Conservation (phyloP, 2,888 invertebrate genomes). For the Noctuana brunneofusca region DNA sequence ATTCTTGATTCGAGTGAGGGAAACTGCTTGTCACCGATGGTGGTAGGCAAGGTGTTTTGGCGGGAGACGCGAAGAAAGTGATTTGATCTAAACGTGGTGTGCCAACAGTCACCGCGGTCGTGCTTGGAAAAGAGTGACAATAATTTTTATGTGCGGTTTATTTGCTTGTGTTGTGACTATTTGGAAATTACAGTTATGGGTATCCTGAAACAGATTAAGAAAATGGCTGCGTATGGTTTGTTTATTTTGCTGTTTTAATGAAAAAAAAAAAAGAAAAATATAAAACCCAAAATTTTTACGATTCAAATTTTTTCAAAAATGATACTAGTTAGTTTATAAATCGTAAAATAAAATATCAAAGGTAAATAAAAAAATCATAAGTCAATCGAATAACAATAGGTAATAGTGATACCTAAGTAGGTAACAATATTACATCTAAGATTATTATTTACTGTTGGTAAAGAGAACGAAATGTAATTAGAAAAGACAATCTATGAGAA, state of each 20-base stretch:
- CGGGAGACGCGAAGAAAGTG: constrained; percentile 69
- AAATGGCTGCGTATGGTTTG: constrained; percentile 69
- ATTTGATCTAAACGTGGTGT: constrained; percentile 48
- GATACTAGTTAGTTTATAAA: too few relatives aligned
- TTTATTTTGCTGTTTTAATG: constrained; percentile 40
- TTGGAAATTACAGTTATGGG: constrained; percentile 56
- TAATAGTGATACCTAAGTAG: too few relatives aligned
- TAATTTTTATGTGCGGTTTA: constrained; percentile 36
- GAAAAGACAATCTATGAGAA: neutral
- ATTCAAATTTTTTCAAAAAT: neutral
- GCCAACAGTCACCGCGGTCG: constrained; percentile 56
- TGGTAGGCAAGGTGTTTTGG: constrained; percentile 44
- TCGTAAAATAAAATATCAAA: too few relatives aligned
- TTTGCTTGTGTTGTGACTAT: constrained; percentile 41
- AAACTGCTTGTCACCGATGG: constrained; percentile 20
- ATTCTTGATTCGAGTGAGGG: constrained; percentile 13
- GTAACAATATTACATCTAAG: too few relatives aligned
- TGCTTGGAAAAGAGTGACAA: constrained; percentile 39
- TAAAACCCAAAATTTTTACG: constrained; percentile 20
- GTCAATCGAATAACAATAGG: too few relatives aligned
- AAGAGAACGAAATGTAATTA: too few relatives aligned
- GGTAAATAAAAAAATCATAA: too few relatives aligned
- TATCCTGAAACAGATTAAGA: constrained; percentile 75
- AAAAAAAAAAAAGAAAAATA: too few relatives aligned
- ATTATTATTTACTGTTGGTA: too few relatives aligned